Base-by-base conservation (phyloP, 2,888 invertebrate genomes). In the Volucella inanis region DNA sequence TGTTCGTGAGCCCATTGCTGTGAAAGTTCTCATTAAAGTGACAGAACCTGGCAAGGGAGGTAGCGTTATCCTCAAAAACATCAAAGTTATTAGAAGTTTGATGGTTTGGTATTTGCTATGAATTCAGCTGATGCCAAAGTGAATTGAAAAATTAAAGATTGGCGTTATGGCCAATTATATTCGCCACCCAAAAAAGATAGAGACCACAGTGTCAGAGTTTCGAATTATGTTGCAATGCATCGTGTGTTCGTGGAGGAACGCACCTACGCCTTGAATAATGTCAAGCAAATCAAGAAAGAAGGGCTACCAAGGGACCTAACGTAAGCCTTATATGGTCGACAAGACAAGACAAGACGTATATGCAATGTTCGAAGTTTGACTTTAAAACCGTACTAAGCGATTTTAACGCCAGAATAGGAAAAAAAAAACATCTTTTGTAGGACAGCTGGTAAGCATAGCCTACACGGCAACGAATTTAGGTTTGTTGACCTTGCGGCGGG, bases 161-260 rank as follows among this genome's bases (percentile, higher is more conserved):
- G 99, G 97, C 80, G 95, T 99, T 14, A 99, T 99, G n/a, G n/a
- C 88, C 99, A 99, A 92, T 99, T 99, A 93, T 99, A 99, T 92
- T 99, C 99, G 12, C 98, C 99, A 68, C 99, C 99, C 9, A 99
- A 99, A 93, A 99, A 99, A 75, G 99, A 99, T 92, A 98, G 98
- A 98, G 98, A 98, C 90, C 98, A 98, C 93, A 98, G 96, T 91
- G 96, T 97, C 3, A 94, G 99, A 89, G 98, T 99, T 18, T 98
- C 98, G 0, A 99, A 99, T 92, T 99, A 99, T 92, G 95, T 99
- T n/a, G 99, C 99, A 65, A 99, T 99, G 99, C 99, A 99, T 92
- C 95, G 99, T 79, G 98, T 99, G 0, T 92, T 99, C 80, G 97
- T 98, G 90, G 99, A 99, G 92, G 99, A 99, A 92, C 95, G 99